Base-by-base conservation (phyloP, 2,113 vertebrate species). In the Bubo bubo region DNA sequence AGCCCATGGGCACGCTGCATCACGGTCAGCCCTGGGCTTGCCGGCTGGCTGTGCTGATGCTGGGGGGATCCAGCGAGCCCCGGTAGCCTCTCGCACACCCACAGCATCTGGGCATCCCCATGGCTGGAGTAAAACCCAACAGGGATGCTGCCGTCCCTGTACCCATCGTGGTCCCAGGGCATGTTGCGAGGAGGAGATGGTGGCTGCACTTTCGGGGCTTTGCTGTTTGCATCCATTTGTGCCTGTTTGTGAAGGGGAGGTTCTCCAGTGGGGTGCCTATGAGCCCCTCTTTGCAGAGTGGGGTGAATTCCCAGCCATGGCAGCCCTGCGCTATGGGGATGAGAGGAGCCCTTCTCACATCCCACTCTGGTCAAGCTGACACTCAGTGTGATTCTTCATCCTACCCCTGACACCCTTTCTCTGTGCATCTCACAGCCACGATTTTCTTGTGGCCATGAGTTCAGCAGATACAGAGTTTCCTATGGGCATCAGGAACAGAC, bases 41-140 rank as follows among this genome's bases (percentile, higher is more conserved):
- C 77, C 0, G 0, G 39, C 35, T 37, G 60, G 4, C 6, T 0
- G 0, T 17, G 59, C 45, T 24, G 39, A 0, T 50, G n/a, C 6
- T 6, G 5, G 15, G 15, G 34, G 23, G 7, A 81, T 7, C 17
- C 62, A n/a, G 59, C 28, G 63, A 49, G 66, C 41, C 56, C 35
- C 0, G 0, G 27, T 24, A 41, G 12, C 6, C 12, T 49, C 49
- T 28, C 0, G 0, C 45, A 30, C 15, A 8, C 35, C 34, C 60
- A 19, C 37, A 16, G 67, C 39, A 47, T 9, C 86, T 45, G 73
- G 12, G 55, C 8, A 14, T 62, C n/a, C 41, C 14, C 30, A 4
- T 0, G 1, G 62, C 3, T 47, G 45, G 45, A 47, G 20, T 47
- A 47, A 47, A 47, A 10, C 45, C 45, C 45, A 47, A 19, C 45